Conservation (phyloP, 37 sponge, comb jelly and placozoan genomes). For the Bolinopsis microptera region DNA sequence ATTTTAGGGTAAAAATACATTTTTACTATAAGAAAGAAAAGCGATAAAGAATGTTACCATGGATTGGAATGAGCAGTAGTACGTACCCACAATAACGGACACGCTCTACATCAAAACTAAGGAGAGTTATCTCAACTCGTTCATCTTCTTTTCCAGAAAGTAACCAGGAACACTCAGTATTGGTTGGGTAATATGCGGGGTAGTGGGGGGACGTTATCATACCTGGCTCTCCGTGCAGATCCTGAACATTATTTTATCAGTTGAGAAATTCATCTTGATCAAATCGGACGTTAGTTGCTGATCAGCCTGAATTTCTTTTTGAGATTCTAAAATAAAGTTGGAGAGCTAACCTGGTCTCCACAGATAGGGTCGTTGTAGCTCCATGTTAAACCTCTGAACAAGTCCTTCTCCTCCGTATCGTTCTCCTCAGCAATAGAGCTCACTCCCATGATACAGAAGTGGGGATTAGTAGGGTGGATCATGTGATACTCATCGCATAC, state of each 20-base stretch:
- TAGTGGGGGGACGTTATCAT: slow-evolving; percentile 14
- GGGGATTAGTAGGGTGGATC: neutral
- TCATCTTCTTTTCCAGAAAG: neutral
- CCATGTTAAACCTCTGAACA: neutral
- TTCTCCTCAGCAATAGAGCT: neutral
- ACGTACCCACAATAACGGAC: neutral
- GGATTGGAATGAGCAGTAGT: too few species aligned
- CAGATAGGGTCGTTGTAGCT: slow-evolving; percentile 8
- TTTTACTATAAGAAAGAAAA: too few species aligned
- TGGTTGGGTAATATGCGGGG: neutral
- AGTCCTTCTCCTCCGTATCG: neutral
- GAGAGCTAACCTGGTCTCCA: neutral
- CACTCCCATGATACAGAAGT: neutral
- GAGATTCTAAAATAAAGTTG: neutral
- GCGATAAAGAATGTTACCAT: too few species aligned
- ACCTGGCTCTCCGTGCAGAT: neutral
- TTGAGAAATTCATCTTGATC: too few species aligned
- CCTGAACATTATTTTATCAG: too few species aligned
- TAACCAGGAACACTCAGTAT: slow-evolving; percentile 11
- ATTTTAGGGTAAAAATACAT: too few species aligned
- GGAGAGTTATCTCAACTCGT: neutral
- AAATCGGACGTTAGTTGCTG: too few species aligned
- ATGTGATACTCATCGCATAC: slow-evolving; percentile 5
- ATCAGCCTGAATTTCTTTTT: too few species aligned
- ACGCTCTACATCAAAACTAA: neutral